Conservation (phyloP, 2,888 invertebrate genomes). For the Habrosyne pyritoides region DNA sequence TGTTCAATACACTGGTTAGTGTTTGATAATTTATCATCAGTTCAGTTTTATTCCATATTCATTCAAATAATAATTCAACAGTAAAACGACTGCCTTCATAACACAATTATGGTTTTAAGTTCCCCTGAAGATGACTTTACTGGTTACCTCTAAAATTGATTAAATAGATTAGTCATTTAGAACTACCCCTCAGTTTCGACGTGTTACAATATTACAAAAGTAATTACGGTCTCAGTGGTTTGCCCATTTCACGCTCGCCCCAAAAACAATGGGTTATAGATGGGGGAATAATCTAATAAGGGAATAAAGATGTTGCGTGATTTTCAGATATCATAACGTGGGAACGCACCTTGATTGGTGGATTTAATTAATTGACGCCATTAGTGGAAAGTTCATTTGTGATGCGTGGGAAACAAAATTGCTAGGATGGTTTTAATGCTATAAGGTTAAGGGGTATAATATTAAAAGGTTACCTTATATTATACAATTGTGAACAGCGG, state of each 20-base stretch:
- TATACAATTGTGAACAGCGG: no score
- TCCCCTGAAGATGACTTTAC: neutral
- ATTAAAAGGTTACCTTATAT: no score
- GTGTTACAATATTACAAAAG: constrained; percentile 50
- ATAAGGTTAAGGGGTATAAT: no score
- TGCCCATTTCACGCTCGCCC: constrained; percentile 78
- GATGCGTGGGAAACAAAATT: constrained; percentile 63
- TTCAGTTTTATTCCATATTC: no score
- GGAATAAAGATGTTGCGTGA: constrained; percentile 83
- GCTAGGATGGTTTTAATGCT: constrained; percentile 5
- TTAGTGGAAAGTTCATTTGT: constrained; percentile 52
- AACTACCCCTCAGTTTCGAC: constrained; percentile 13
- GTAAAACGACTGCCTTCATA: no score
- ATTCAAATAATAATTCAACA: no score
- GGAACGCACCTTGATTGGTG: constrained; percentile 79
- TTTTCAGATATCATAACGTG: constrained; percentile 78
- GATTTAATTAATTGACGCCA: constrained; percentile 75
- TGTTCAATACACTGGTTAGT: no score
- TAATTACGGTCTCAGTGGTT: constrained; percentile 58
- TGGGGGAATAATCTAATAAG: constrained; percentile 68
- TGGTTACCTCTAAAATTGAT: constrained; percentile 21
- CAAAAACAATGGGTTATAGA: constrained; percentile 69
- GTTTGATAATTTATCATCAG: no score
- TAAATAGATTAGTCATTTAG: constrained; percentile 10
- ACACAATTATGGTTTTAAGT: no score